Evolutionary conservation across 2,888 invertebrate species (phyloP), one percentile per base, ranked within the genome.

Genomic region (Xanthia togata): DNA sequence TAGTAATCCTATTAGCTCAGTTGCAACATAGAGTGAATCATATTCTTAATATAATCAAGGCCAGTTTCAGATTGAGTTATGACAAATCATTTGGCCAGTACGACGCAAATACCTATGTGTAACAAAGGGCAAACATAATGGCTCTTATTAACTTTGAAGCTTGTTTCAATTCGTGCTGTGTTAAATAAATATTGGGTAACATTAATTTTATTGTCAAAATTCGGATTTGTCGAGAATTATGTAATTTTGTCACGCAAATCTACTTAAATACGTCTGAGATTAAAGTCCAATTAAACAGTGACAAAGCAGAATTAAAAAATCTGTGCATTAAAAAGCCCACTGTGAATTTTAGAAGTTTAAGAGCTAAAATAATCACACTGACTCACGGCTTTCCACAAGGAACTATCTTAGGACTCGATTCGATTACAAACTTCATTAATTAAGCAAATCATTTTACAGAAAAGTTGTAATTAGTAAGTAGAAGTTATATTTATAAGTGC

Each of bases 41-140:
- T 91, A 91, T 89, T 87, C 89, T 88, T 88, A 91, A 91, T 89
- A 79, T 87, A 87, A 91, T 89, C 90, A 91, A 92, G 90, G 90
- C 87, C 87, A 82, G 86, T 85, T 77, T 82, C 81, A 80, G 91
- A 89, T 90, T 88, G 85, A 85, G 87, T 87, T 89, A 88, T 88
- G 89, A 89, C 87, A 90, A 90, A 88, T 89, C 88, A 90, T 89
- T 91, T 87, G 86, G 87, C 86, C 87, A 87, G 84, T 83, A 83
- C 84, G 79, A 86, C 81, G 83, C 84, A 85, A 82, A 87, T 91
- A 80, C 77, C 77, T 87, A 81, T 82, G 78, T 78, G 80, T 85
- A 89, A 87, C 84, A 91, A 92, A 90, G 88, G 88, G 87, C 87
- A 89, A 87, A 88, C 83, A 79, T 88, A 87, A 88, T 87, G 77